Evolutionary conservation across 1,140 invertebrate genomes (phyloP).

Genomic region (Lordiphosa clarofinis): DNA sequence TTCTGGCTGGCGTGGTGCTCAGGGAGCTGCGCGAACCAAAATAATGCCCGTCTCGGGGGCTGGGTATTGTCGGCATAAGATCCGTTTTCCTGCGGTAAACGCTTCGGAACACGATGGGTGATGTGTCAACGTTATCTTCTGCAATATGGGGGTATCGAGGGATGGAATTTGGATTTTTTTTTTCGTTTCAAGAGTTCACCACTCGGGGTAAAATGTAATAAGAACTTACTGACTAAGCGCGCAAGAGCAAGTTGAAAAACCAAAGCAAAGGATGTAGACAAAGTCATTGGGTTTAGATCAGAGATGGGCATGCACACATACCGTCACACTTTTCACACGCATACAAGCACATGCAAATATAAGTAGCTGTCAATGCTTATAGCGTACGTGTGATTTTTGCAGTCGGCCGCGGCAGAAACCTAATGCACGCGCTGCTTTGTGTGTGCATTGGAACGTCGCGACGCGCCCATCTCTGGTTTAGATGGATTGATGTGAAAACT

Average conservation of each 20-base stretch:
- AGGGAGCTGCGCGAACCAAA: constrained; percentile 80
- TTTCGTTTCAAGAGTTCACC: constrained; percentile 1
- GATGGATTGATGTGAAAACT: no score
- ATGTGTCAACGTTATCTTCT: constrained; percentile 80
- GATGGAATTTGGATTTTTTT: constrained; percentile 7
- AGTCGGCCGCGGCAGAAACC: no score
- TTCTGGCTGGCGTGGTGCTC: constrained; percentile 83
- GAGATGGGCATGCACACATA: no score
- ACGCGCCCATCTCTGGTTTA: no score
- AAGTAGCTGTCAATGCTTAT: no score
- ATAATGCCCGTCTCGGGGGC: constrained; percentile 83
- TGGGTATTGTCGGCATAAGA: constrained; percentile 92
- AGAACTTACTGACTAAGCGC: constrained; percentile 42
- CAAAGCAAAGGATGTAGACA: constrained; percentile 34
- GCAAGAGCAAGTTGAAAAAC: constrained; percentile 16
- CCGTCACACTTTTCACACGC: no score
- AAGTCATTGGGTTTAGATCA: no score
- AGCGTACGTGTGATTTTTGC: no score
- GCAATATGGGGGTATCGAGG: constrained; percentile 58
- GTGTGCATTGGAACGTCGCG: no score
- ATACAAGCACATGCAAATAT: no score
- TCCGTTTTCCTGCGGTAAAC: constrained; percentile 92
- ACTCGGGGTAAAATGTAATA: constrained; percentile 1
- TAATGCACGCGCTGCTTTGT: no score
- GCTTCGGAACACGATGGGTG: constrained; percentile 82